Percentiles rank a stretch among this genome's conserved stretches.
Conservation (phyloP, 1,140 invertebrate species). For the Sycophila sp. region DNA sequence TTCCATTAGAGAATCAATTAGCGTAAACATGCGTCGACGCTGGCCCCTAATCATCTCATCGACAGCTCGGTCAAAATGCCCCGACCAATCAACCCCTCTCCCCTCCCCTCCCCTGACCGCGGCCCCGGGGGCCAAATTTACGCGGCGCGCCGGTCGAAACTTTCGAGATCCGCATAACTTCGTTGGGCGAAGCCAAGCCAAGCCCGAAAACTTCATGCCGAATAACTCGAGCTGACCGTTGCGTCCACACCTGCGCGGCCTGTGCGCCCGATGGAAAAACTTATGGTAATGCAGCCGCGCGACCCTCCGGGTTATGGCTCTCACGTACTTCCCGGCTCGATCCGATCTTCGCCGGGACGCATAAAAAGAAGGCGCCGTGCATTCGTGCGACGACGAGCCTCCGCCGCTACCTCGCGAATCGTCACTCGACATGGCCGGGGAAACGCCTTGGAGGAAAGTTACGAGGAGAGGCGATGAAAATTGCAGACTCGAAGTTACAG, state of each 20-base stretch:
- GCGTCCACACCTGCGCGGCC: background rate
- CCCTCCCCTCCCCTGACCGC: too few species aligned
- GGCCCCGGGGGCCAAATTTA: background rate
- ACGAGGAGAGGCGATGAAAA: too few species aligned
- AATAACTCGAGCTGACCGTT: constrained; percentile 12
- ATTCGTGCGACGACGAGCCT: too few species aligned
- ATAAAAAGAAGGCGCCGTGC: too few species aligned
- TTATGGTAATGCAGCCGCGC: constrained; percentile 16
- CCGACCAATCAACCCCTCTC: background rate
- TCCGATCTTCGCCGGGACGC: too few species aligned
- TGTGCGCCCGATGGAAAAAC: constrained; percentile 1
- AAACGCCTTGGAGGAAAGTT: too few species aligned
- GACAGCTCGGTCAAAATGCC: constrained; percentile 7
- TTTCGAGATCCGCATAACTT: constrained; percentile 6
- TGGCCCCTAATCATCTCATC: background rate
- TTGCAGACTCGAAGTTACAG: too few species aligned
- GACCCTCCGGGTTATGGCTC: too few species aligned
- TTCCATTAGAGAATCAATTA: constrained; percentile 28
- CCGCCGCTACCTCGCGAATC: background rate
- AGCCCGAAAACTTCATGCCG: background rate
- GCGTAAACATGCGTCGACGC: background rate
- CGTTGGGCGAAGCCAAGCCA: too few species aligned
- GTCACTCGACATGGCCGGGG: too few species aligned
- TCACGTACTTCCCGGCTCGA: too few species aligned
- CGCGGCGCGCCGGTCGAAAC: background rate